Conservation (phyloP, 2,113 vertebrate genomes). For the Microcebus lehilahytsara region DNA sequence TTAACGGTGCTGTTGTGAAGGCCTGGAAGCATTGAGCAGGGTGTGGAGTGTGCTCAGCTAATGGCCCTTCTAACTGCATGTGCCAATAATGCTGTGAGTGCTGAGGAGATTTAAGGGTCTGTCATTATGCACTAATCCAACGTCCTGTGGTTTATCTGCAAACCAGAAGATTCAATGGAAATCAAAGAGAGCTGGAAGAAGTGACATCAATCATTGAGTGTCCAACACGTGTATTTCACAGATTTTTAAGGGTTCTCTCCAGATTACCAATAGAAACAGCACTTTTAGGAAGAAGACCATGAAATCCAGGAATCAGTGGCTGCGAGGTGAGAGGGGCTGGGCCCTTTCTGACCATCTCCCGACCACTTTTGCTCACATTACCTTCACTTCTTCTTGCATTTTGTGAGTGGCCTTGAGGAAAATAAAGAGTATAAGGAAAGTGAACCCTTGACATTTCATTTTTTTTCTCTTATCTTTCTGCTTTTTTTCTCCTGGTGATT, state of each 20-base stretch:
- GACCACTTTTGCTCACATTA: background rate
- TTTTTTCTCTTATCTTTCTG: too few species aligned
- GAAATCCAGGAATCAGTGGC: background rate
- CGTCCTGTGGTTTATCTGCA: rapidly evolving
- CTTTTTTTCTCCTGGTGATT: background rate
- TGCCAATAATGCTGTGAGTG: rapidly evolving
- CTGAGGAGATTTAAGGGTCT: too few species aligned
- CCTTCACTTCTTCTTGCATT: background rate
- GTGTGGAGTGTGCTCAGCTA: rapidly evolving
- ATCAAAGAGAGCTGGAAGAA: background rate
- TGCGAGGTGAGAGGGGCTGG: rapidly evolving
- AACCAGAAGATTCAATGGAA: background rate
- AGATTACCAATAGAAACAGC: background rate
- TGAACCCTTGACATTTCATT: background rate
- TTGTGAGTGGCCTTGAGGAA: background rate
- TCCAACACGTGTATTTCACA: rapidly evolving
- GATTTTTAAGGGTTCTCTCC: rapidly evolving
- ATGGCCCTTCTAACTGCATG: too few species aligned
- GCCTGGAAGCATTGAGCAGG: rapidly evolving
- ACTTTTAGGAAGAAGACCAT: background rate
- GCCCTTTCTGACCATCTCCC: rapidly evolving
- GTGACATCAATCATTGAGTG: rapidly evolving
- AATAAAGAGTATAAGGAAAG: background rate
- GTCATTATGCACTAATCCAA: rapidly evolving
- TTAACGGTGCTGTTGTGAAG: rapidly evolving